Conservation (phyloP, 2,888 invertebrate genomes). For the Parelbella ahira region DNA sequence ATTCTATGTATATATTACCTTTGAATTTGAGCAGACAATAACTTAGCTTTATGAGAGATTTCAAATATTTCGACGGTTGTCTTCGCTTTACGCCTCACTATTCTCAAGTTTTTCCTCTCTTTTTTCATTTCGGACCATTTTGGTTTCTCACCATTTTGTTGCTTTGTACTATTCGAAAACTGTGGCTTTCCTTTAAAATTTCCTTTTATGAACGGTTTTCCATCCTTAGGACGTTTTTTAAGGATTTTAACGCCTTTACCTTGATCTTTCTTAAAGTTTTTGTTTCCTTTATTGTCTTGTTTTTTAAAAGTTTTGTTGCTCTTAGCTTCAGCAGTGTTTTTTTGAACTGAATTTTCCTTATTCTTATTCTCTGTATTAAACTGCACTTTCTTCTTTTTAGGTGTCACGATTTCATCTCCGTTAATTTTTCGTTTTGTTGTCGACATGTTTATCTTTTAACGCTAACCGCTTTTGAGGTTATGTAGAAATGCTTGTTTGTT, state of each 20-base stretch:
- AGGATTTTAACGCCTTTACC: not conserved
- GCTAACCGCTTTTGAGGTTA: no score
- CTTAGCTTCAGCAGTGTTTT: no score
- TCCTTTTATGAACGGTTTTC: slow-evolving; percentile 12
- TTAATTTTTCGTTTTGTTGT: slow-evolving; percentile 61
- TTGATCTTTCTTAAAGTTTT: slow-evolving; percentile 8
- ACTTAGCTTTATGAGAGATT: slow-evolving; percentile 67
- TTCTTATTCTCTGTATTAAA: slow-evolving; percentile 32
- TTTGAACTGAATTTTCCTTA: slow-evolving; percentile 32
- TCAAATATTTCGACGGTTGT: slow-evolving; percentile 68
- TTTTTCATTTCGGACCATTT: slow-evolving; percentile 89
- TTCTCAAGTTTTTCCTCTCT: slow-evolving; percentile 85
- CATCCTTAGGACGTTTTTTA: slow-evolving; percentile 6
- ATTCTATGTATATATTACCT: no score
- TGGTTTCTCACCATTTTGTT: slow-evolving; percentile 61
- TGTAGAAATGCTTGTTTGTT: no score
- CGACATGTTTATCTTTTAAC: slow-evolving; percentile 54
- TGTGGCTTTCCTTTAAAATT: slow-evolving; percentile 35
- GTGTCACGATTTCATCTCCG: slow-evolving; percentile 37
- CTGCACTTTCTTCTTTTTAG: slow-evolving; percentile 57
- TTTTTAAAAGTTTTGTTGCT: slow-evolving; percentile 29
- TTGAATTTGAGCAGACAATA: slow-evolving; percentile 68
- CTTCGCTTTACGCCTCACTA: slow-evolving; percentile 83
- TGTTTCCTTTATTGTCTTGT: no score
- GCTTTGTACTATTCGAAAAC: slow-evolving; percentile 41